phyloP scores from a whole-genome alignment of 2,888 invertebrate species.

The Aethes cnicana region DNA sequence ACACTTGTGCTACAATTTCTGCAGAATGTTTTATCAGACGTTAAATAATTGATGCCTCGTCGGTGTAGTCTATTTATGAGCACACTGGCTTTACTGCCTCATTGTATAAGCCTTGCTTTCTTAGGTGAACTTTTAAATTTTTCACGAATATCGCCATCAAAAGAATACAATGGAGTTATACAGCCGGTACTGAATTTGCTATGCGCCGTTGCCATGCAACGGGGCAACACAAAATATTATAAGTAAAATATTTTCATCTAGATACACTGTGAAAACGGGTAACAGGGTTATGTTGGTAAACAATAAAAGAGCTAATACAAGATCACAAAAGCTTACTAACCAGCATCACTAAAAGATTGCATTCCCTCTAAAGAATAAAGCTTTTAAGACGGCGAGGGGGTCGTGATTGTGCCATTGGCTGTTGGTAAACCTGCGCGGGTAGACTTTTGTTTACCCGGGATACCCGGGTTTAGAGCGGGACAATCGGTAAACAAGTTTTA shows the following conservation, averaged over 20 bases:
- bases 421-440: conserved; percentile 28
- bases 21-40: conserved; percentile 22
- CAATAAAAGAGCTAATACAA: conserved; percentile 17
- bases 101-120: conserved; percentile 21
- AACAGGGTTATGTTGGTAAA: not conserved
- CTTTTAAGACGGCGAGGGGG: conserved; percentile 28
- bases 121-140: conserved; percentile 28
- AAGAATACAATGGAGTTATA: conserved; percentile 20
- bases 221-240: no score
- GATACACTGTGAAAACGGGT: no score
- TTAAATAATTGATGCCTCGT: conserved; percentile 18
- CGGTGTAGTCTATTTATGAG: conserved; percentile 17
- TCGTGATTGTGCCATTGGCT: conserved; percentile 25
- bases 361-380: conserved; percentile 24
- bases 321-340: conserved; percentile 15
- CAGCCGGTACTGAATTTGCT: conserved; percentile 14
- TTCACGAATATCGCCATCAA: conserved; percentile 22
- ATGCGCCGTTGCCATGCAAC: not conserved
- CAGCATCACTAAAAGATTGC: conserved; percentile 27
- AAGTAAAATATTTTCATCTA: no score
- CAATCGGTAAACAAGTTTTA: conserved; percentile 28
- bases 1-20: conserved; percentile 11
- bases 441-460: conserved; percentile 29
- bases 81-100: conserved; percentile 16
- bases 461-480: conserved; percentile 21